Evolutionary conservation across 2,888 invertebrate species (phyloP), one percentile per base, ranked within the genome.

Genomic region (Seladonia tumulorum): DNA sequence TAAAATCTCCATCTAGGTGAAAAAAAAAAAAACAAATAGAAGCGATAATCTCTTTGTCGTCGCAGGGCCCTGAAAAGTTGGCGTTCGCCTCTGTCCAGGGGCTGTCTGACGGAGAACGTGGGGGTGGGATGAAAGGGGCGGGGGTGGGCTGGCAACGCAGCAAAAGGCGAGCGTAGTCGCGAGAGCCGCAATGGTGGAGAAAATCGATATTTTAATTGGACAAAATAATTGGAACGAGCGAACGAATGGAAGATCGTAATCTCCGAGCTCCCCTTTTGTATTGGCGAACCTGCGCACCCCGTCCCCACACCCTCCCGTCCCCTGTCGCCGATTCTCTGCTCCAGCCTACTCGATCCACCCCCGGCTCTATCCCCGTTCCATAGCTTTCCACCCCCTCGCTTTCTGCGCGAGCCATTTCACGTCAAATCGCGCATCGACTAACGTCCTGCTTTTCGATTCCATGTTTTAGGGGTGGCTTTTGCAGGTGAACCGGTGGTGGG

Each of bases 151-250:
- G 85, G 47, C 79, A 83, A 82, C 75, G 60, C 74, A 76, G 87
- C 75, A 94, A 75, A 83, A 84, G 84, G 88, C 87, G 83, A 85
- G 72, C 76, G 72, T 66, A 88, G 88, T 95, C 93, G 95, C 96
- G 93, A 95, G 94, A 94, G 93, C 79, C 93, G 96, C 87, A 95
- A 96, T 86, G 96, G 90, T 88, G 92, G 92, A 92, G 94, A 94
- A 94, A 94, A 94, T 94, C 94, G 94, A 94, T 94, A 94, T 94
- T 95, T 95, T 95, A 95, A 95, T 95, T 95, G 95, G 94, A 94
- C 94, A 94, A 94, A 95, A 95, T 95, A 95, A 95, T 95, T 95
- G 95, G 94, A 94, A 94, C 93, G 94, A 94, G 92, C 93, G 91
- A 94, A 94, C 94, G 94, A 94, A 94, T 94, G 93, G 93, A 93